These are phyloP conservation scores for Amphipoea lucens DNA, from an alignment of 2,888 invertebrate genomes.

Conservation along the genomic window DNA sequence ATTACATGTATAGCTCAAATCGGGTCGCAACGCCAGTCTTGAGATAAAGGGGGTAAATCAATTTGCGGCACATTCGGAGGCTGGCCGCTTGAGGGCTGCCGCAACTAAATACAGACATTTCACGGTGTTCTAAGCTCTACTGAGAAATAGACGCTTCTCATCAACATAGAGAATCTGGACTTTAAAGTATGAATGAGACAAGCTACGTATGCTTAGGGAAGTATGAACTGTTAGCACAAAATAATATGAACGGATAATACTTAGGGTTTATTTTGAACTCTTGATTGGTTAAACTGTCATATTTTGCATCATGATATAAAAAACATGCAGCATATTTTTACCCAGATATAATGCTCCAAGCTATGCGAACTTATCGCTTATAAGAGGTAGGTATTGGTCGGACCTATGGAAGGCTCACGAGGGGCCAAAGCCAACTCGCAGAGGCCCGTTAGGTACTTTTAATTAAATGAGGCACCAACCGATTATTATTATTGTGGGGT, in stretches of 20 bases:
- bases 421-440: not conserved
- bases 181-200: constrained; percentile 20
- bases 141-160: not conserved
- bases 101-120: constrained; percentile 28
- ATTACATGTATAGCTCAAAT: constrained; percentile 51
- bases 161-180: constrained; percentile 1
- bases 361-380: no score
- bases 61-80: constrained; percentile 69
- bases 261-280: not conserved
- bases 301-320: not conserved
- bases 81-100: constrained; percentile 45
- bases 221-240: no score
- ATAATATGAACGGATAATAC: not conserved
- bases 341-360: no score
- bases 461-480: not conserved
- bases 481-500: not conserved
- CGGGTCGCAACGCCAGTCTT: constrained; percentile 49
- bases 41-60: constrained; percentile 70
- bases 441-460: not conserved
- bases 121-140: not conserved
- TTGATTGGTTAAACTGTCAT: not conserved
- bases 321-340: no score
- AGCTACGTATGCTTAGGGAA: not conserved
- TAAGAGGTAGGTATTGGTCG: no score
- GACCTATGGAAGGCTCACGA: no score